Conservation (phyloP, 2,797 vertebrate species). For the Strix occidentalis region DNA sequence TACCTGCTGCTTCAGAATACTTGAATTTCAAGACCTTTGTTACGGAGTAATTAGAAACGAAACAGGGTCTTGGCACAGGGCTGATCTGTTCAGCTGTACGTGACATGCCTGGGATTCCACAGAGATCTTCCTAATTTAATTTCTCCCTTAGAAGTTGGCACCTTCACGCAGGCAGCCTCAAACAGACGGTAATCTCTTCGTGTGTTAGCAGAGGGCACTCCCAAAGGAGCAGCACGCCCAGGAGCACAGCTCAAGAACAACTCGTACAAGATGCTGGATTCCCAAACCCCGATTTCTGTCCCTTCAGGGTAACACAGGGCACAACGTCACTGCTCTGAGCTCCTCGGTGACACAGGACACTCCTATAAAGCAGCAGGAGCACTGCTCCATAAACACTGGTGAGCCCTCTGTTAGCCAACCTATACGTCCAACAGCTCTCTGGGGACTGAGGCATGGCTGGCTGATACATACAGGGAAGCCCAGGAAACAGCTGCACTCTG, state of each 20-base stretch:
- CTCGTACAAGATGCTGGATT: not conserved
- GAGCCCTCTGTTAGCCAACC: not conserved
- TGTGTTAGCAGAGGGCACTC: not conserved
- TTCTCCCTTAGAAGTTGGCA: not conserved
- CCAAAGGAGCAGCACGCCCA: not conserved
- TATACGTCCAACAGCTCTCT: not conserved
- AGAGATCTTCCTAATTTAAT: not conserved
- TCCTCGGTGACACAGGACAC: not conserved
- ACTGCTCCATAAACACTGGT: not conserved
- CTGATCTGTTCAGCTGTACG: not conserved
- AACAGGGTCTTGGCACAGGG: not conserved
- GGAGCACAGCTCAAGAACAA: not conserved
- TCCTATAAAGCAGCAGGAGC: not conserved
- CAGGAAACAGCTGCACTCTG: not conserved
- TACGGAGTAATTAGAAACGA: not conserved
- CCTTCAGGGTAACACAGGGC: not conserved
- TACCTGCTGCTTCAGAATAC: not conserved
- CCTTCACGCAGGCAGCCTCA: not conserved
- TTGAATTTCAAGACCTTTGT: not conserved
- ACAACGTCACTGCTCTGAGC: rapidly evolving
- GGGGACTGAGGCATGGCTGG: not conserved
- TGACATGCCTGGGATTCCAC: not conserved
- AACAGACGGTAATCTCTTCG: not conserved
- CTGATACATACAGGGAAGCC: not conserved
- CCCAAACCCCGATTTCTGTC: not conserved